These are phyloP conservation scores for Nymphicus hollandicus DNA, from an alignment of 2,113 vertebrate genomes.

Conservation along the genomic window DNA sequence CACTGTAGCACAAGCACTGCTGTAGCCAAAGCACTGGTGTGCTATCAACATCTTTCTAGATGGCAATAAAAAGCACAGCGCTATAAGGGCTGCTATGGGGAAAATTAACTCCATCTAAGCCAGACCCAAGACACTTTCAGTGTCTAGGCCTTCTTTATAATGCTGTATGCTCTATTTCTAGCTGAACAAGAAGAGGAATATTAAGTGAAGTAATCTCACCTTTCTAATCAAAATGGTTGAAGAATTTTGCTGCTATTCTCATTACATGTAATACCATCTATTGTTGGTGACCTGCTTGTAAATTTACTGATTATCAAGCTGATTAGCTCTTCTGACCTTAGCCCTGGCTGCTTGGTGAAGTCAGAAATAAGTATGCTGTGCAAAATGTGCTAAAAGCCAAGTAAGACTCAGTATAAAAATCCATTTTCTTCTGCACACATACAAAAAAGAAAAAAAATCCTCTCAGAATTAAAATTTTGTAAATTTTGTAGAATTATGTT, in stretches of 20 bases:
- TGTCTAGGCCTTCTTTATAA: neutral
- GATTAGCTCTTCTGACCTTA: conserved; percentile 43
- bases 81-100: neutral
- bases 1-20: neutral
- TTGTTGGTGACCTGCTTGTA: neutral
- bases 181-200: neutral
- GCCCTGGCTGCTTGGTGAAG: neutral
- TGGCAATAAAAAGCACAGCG: fast-evolving
- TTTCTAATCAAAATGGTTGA: neutral
- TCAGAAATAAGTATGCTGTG: conserved; percentile 46
- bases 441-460: neutral
- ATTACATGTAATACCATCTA: neutral
- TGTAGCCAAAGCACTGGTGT: neutral
- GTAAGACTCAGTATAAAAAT: conserved; percentile 48
- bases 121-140: neutral
- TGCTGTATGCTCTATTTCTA: neutral
- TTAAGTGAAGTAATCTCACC: neutral
- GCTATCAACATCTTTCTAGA: neutral
- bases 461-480: neutral
- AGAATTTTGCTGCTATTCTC: neutral
- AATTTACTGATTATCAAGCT: conserved; percentile 36
- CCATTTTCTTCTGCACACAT: conserved; percentile 46
- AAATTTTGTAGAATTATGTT: neutral
- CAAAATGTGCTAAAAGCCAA: neutral
- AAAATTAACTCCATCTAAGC: neutral